phyloP scores from a whole-genome alignment of 1,140 invertebrate species.

The Atopsyche davidsoni region DNA sequence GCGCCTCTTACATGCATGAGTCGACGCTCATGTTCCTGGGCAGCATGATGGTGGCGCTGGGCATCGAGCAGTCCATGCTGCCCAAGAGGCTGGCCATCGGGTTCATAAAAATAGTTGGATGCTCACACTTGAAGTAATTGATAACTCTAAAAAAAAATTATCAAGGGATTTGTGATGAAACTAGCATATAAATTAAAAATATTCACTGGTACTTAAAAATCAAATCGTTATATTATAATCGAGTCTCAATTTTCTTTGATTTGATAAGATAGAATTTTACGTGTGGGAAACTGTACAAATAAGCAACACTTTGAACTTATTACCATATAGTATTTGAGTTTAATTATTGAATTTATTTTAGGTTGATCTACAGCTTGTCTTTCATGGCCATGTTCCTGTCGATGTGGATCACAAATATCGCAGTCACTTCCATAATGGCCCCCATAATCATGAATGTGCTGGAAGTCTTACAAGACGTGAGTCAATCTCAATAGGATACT shows the following conservation, averaged over 20 bases:
- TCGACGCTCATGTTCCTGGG: conserved; percentile 71
- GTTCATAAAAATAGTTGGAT: conserved; percentile 63
- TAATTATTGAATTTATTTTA: too few species aligned
- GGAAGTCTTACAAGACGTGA: conserved; percentile 39
- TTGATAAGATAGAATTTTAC: too few species aligned
- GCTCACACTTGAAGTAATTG: conserved; percentile 48
- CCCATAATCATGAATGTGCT: conserved; percentile 51
- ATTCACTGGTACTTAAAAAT: too few species aligned
- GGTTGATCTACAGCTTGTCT: conserved; percentile 51
- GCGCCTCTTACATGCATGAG: conserved; percentile 62
- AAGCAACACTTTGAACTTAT: too few species aligned
- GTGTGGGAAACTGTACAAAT: too few species aligned
- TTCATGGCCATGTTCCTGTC: conserved; percentile 48
- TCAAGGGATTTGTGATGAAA: too few species aligned
- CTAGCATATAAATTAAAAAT: too few species aligned
- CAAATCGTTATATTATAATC: too few species aligned
- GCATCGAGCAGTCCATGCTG: conserved; percentile 68
- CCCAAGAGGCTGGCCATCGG: conserved; percentile 70
- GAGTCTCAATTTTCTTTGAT: too few species aligned
- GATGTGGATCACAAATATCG: conserved; percentile 57
- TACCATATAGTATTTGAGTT: too few species aligned
- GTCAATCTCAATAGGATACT: too few species aligned
- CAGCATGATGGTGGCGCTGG: conserved; percentile 66
- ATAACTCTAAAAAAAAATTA: too few species aligned
- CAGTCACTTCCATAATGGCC: conserved; percentile 53